Conservation (phyloP, 2,113 vertebrate genomes). For the Microcebus ravelobensis region DNA sequence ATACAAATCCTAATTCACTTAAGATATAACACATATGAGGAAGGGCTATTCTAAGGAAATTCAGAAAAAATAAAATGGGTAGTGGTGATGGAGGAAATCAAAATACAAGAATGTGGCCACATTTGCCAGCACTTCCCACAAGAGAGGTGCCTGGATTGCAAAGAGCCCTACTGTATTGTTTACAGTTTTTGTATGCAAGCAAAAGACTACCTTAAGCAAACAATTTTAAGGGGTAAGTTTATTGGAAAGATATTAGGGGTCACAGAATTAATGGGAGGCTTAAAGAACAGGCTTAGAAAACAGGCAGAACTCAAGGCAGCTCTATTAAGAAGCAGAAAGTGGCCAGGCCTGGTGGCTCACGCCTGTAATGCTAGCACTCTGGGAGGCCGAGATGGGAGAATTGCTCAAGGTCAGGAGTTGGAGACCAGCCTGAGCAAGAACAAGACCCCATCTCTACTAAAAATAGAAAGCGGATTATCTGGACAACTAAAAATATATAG, state of each 20-base stretch:
- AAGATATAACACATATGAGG: background rate
- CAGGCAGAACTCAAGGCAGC: background rate
- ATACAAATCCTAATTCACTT: background rate
- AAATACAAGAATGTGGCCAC: background rate
- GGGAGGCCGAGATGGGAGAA: too few relatives aligned
- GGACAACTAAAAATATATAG: too few relatives aligned
- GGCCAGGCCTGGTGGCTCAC: too few relatives aligned
- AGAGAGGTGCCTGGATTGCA: background rate
- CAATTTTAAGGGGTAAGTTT: background rate
- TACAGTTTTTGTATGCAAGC: background rate
- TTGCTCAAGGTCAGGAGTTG: too few relatives aligned
- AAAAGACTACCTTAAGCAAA: background rate
- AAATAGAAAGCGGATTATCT: too few relatives aligned
- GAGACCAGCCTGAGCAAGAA: too few relatives aligned
- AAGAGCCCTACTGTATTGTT: background rate
- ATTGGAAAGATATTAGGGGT: background rate
- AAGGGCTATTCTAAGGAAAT: background rate
- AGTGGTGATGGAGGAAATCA: background rate
- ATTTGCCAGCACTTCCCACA: background rate
- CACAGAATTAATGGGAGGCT: background rate
- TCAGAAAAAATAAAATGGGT: background rate
- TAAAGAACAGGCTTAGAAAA: background rate
- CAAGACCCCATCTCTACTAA: too few relatives aligned
- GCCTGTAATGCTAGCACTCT: too few relatives aligned
- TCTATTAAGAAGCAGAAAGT: conserved; percentile 28